These are phyloP conservation scores for Agapostemon virescens DNA, from an alignment of 2,888 invertebrate species.

Conservation along the genomic window DNA sequence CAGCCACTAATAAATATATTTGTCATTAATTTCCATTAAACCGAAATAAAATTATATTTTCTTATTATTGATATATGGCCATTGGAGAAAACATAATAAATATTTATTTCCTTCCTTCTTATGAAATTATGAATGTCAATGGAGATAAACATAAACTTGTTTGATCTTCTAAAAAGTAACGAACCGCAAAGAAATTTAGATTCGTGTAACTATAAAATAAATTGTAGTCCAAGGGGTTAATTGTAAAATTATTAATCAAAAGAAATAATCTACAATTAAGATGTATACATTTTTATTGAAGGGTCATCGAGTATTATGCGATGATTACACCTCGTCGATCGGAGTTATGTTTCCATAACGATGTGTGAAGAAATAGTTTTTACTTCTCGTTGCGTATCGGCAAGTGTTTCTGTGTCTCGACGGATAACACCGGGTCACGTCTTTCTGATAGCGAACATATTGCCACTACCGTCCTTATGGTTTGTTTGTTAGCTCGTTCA, in stretches of 20 bases:
- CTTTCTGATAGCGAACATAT: slow-evolving; percentile 69
- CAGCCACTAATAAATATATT: too few species aligned
- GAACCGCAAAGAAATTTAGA: too few species aligned
- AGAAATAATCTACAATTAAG: not conserved
- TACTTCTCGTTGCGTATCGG: slow-evolving; percentile 18
- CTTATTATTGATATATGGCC: too few species aligned
- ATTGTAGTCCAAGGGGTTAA: too few species aligned
- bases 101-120: too few species aligned
- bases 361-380: slow-evolving; percentile 3
- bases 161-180: too few species aligned
- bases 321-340: not conserved
- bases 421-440: slow-evolving; percentile 70
- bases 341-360: not conserved
- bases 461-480: slow-evolving; percentile 65
- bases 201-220: too few species aligned
- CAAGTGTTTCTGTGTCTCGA: slow-evolving; percentile 37
- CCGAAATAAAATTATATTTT: too few species aligned
- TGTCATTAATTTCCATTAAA: too few species aligned
- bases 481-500: slow-evolving; percentile 44
- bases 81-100: too few species aligned
- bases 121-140: too few species aligned
- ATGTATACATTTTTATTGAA: not conserved
- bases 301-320: not conserved
- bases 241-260: not conserved
- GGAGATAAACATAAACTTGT: too few species aligned